These are phyloP conservation scores for Torymus auratus DNA, from an alignment of 2,888 invertebrate genomes.

Conservation along the genomic window DNA sequence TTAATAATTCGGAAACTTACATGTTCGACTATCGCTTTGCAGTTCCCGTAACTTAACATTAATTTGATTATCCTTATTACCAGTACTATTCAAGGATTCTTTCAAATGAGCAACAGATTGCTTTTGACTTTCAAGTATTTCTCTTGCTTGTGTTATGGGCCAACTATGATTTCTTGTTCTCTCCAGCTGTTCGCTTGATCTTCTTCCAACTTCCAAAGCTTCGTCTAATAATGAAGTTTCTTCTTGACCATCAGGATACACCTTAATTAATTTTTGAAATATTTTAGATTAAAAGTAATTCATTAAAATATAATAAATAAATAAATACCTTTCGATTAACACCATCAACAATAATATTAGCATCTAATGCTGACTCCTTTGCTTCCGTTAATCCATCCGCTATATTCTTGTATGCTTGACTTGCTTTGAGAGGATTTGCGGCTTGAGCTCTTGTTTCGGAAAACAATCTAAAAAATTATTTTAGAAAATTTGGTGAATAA, in stretches of 20 bases:
- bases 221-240: constrained; percentile 71
- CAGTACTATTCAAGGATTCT: constrained; percentile 72
- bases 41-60: constrained; percentile 76
- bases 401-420: constrained; percentile 85
- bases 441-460: constrained; percentile 81
- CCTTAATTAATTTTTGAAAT: constrained; percentile 59
- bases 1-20: constrained; percentile 67
- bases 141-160: constrained; percentile 76
- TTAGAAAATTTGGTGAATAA: background rate
- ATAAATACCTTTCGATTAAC: constrained; percentile 74
- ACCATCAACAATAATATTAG: constrained; percentile 78
- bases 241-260: constrained; percentile 67
- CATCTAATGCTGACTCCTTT: constrained; percentile 81
- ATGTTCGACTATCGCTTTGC: constrained; percentile 78
- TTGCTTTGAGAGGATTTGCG: constrained; percentile 81
- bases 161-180: constrained; percentile 73
- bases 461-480: constrained; percentile 78
- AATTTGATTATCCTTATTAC: constrained; percentile 72
- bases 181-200: constrained; percentile 69
- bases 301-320: constrained; percentile 6
- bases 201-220: constrained; percentile 68
- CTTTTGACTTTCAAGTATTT: constrained; percentile 73
- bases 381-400: constrained; percentile 84
- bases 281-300: background rate
- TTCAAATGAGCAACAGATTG: constrained; percentile 69